Base-by-base conservation (phyloP, 2,113 vertebrate genomes). In the Hipposideros armiger region DNA sequence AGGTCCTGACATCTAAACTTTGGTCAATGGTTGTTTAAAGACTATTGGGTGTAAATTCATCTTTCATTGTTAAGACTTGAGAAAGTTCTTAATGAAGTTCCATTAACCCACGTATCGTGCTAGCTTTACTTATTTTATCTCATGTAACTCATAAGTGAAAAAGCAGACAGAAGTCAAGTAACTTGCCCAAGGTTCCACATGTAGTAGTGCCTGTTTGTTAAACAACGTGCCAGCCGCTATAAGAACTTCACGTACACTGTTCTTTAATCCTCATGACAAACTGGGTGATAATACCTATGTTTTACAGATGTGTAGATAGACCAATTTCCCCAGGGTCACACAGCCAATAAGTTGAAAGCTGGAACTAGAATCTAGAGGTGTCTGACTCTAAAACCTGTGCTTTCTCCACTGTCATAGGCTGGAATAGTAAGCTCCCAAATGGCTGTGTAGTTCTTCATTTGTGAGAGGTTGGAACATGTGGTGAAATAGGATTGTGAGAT, bases 1-100 rank as follows among this genome's bases (percentile, higher is more conserved):
- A 88, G 50, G 95, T 92, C 26, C 60, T 84, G 74, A 82, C 66
- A 84, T 74, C 77, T 95, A 60, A 74, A 94, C n/a, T 95, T 70
- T 62, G 90, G 62, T 76, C 62, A 88, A 11, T 62, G 40, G 7
- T 87, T 64, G 78, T 83, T 85, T 66, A 32, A 78, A 58, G 50
- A 82, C 66, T 52, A 4, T 5, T 17, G 50, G 28, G 45, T 74
- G 74, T 69, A 82, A 85, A 86, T 91, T 95, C 58, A 67, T 95
- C 56, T 72, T 84, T 95, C 52, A 74, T 86, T 87, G 72, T 42
- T 87, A 64, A 82, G 73, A 69, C 24, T 77, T 16, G 74, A 60
- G 78, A 91, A 13, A 26, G 8, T 87, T 88, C 40, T 76, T 94
- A 70, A 64, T n/a, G 58, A 30, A 30, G 70, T 95, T 90, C 60